phyloP scores from a whole-genome alignment of 2,888 invertebrate species.

The Imbricaverruca yamaguchii region DNA sequence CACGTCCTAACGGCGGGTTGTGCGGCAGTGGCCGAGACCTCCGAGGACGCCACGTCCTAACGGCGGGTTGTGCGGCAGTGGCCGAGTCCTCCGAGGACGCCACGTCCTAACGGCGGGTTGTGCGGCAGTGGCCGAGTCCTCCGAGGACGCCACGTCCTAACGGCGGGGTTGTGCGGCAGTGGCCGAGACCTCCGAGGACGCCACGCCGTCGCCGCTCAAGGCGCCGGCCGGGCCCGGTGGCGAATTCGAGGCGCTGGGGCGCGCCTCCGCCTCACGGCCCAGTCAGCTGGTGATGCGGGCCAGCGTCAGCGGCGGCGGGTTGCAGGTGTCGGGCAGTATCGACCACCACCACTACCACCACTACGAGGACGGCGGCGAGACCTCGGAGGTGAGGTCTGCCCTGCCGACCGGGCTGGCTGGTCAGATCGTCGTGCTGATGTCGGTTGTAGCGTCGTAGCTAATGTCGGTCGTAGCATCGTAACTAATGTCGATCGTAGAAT shows the following conservation, averaged over 20 bases:
- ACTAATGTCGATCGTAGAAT: no score
- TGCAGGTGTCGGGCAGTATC: background rate
- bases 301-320: background rate
- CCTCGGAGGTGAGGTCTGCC: background rate
- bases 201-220: background rate
- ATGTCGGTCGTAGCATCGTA: no score
- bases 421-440: no score
- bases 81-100: background rate
- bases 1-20: no score
- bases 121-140: background rate
- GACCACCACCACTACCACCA: slow-evolving; percentile 10
- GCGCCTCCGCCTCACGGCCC: background rate
- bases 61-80: no score
- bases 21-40: background rate
- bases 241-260: background rate
- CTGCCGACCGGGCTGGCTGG: background rate
- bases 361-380: background rate
- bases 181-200: background rate
- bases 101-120: no score
- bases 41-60: background rate
- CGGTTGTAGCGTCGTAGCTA: no score
- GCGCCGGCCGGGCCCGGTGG: background rate
- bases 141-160: background rate
- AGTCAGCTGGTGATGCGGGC: background rate
- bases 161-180: background rate